Base-by-base conservation (phyloP, 2,888 invertebrate species). In the Plebejus anna region DNA sequence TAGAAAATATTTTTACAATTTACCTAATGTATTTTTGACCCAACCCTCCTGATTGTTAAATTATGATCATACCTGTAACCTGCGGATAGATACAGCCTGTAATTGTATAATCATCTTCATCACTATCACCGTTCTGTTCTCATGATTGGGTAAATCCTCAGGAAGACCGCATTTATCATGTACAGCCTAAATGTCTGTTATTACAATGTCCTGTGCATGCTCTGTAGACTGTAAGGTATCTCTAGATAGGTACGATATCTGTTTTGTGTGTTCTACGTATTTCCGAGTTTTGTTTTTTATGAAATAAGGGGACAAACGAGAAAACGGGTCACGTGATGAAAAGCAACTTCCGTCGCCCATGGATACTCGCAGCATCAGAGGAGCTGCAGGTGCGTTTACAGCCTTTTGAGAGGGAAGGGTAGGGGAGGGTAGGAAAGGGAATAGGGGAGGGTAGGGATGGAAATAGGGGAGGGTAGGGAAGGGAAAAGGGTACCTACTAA, bases 101-200 rank as follows among this genome's bases (percentile, higher is more conserved):
- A 22, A 22, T 22, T 51, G 51, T 51, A 51, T 7, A n/a, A n/a
- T 3, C 9, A 61, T 22, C 22, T 7, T 3, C 9, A 61, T 22
- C 22, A 22, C 59, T 61, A 61, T 61, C 59, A 22, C 2, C 22
- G 7, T n/a, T 22, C 7, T 59, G 59, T 59, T 6, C 2, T 2
- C 0, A 61, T 61, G 59, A 61, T 61, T 61, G 59, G 59, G 59
- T 61, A 22, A 61, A 61, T 61, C 59, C 59, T 61, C 59, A 61
- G 59, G 59, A 61, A 61, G 59, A 9, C 9, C 22, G 59, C 59
- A 61, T 61, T 61, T 61, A 61, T 61, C 28, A 28, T 61, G 59
- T 22, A 61, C 59, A 9, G 9, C 59, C 22, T 22, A 61, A 59
- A 61, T 7, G 7, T 22, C 28, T 61, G 59, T 61, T 61, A 61